These are phyloP conservation scores for Hippocampus guttulatus DNA, from an alignment of 2,113 vertebrate species.

Conservation along the genomic window DNA sequence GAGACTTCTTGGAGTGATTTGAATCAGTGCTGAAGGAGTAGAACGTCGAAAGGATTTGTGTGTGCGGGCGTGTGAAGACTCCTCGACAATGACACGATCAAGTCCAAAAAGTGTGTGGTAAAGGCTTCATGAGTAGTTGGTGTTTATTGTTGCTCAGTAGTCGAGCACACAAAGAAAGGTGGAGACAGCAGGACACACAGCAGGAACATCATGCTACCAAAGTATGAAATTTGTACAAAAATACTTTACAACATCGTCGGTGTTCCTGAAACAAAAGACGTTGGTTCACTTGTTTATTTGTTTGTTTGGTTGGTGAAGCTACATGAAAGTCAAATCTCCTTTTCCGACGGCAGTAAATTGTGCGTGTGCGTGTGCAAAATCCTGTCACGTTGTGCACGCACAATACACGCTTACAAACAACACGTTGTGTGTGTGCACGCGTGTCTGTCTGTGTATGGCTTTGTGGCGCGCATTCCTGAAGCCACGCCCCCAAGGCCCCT, in stretches of 20 bases:
- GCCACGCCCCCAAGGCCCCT: conserved; percentile 24
- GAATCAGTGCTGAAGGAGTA: neutral
- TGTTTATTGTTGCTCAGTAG: conserved; percentile 74
- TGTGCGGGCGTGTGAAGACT: neutral
- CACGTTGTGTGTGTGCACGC: conserved; percentile 32
- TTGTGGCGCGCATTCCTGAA: conserved; percentile 44
- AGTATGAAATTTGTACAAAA: conserved; percentile 99
- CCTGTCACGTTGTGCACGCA: conserved; percentile 45
- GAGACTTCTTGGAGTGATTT: too few relatives aligned
- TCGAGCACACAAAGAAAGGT: conserved; percentile 89
- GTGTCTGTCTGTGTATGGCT: conserved; percentile 45
- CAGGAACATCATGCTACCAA: conserved; percentile 99
- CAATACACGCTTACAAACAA: conserved; percentile 31
- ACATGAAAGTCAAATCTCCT: conserved; percentile 63
- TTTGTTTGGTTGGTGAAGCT: conserved; percentile 77
- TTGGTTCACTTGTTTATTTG: neutral
- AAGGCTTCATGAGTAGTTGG: conserved; percentile 3
- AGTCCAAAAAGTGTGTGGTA: neutral
- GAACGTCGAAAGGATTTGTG: too few relatives aligned
- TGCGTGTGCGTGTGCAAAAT: conserved; percentile 53
- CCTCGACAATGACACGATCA: neutral
- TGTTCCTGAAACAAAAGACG: conserved; percentile 98
- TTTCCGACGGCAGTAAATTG: conserved; percentile 84
- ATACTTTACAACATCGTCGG: conserved; percentile 99
- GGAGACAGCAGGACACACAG: conserved; percentile 87